Percentiles rank a stretch among this genome's conserved stretches.
These are phyloP conservation scores for Meandrina meandrites DNA, from an alignment of 92 coral and sea anemone genomes.

Conservation along the genomic window DNA sequence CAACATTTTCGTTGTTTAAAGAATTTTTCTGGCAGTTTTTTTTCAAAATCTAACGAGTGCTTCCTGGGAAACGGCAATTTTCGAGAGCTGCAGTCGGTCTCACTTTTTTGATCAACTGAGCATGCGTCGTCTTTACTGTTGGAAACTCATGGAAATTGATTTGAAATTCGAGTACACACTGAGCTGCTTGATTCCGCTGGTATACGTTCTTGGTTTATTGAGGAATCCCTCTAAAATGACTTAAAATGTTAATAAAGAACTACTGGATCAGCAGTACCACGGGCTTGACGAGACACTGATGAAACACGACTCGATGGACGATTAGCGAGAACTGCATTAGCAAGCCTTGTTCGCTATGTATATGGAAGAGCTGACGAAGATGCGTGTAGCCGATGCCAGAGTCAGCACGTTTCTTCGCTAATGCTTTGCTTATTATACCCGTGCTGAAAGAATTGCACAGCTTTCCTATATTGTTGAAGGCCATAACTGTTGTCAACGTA, in stretches of 20 bases:
- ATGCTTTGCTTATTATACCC: neutral
- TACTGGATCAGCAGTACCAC: slow-evolving; percentile 26
- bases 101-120: too few relatives aligned
- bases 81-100: too few relatives aligned
- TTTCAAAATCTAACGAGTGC: too few relatives aligned
- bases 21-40: too few relatives aligned
- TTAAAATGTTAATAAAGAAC: neutral
- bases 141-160: too few relatives aligned
- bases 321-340: slow-evolving; percentile 1
- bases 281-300: neutral
- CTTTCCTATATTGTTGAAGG: neutral
- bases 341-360: neutral
- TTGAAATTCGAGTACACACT: too few relatives aligned
- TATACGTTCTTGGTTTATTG: neutral
- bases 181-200: too few relatives aligned
- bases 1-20: too few relatives aligned
- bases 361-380: neutral
- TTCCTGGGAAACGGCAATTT: too few relatives aligned
- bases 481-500: slow-evolving; percentile 3
- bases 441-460: neutral
- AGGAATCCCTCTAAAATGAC: neutral
- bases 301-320: neutral
- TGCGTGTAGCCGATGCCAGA: slow-evolving; percentile 16
- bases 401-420: slow-evolving; percentile 21
- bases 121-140: too few relatives aligned